Evolutionary conservation across 2,888 invertebrate genomes (phyloP).

Genomic region (Ditula angustiorana): DNA sequence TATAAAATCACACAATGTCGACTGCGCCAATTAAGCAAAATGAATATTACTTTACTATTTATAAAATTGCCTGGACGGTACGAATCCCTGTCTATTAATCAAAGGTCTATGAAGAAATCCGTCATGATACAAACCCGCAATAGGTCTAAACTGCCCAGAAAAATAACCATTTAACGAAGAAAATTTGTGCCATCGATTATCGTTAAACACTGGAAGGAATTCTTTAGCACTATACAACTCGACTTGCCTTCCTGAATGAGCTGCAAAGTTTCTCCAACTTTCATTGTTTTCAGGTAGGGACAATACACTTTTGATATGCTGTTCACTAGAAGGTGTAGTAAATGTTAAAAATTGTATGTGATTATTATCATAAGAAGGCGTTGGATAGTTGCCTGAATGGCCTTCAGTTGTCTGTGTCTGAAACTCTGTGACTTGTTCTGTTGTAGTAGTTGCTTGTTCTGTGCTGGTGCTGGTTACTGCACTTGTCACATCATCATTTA

Average conservation of each 20-base stretch:
- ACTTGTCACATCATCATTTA: conserved; percentile 25
- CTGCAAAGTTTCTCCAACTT: conserved; percentile 28
- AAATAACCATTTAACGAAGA: conserved; percentile 53
- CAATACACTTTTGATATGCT: conserved; percentile 38
- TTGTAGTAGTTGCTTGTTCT: conserved; percentile 24
- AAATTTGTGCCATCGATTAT: conserved; percentile 71
- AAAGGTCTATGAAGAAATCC: conserved; percentile 72
- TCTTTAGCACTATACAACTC: conserved; percentile 47
- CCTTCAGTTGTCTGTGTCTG: neutral
- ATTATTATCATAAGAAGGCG: conserved; percentile 48
- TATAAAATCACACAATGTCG: neutral
- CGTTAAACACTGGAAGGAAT: conserved; percentile 55
- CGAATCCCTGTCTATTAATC: conserved; percentile 44
- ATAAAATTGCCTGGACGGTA: conserved; percentile 36
- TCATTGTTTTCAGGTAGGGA: conserved; percentile 28
- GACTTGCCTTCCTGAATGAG: neutral
- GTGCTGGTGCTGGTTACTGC: neutral
- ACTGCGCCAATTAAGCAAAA: neutral
- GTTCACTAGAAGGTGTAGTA: conserved; percentile 44
- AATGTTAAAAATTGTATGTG: conserved; percentile 46
- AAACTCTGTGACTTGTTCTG: conserved; percentile 37
- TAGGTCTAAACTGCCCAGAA: conserved; percentile 67
- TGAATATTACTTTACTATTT: neutral
- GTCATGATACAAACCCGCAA: conserved; percentile 79
- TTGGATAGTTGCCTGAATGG: conserved; percentile 47